These are phyloP conservation scores for Electrophaes corylata DNA, from an alignment of 2,888 invertebrate species.

Conservation along the genomic window DNA sequence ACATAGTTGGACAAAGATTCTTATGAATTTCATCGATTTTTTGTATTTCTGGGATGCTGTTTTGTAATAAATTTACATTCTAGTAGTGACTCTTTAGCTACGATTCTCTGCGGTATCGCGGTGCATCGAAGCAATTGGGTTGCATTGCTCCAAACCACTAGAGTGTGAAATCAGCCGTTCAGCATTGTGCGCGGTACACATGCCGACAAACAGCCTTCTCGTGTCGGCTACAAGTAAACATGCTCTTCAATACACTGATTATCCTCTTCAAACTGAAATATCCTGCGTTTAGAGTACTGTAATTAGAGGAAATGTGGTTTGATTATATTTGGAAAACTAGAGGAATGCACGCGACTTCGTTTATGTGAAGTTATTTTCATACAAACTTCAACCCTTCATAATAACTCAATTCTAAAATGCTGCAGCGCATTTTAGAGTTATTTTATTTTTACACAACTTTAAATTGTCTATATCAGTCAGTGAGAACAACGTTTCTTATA, in stretches of 20 bases:
- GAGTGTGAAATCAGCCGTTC: constrained; percentile 75
- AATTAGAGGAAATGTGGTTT: constrained; percentile 29
- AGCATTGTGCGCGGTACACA: constrained; percentile 46
- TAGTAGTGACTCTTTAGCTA: constrained; percentile 31
- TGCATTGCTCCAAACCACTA: constrained; percentile 62
- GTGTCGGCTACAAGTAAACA: constrained; percentile 43
- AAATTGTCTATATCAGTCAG: no score
- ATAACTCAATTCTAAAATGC: no score
- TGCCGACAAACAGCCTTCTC: constrained; percentile 64
- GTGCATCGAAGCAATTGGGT: constrained; percentile 59
- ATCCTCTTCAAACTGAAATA: constrained; percentile 52
- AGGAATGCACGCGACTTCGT: no score
- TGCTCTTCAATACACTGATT: constrained; percentile 53
- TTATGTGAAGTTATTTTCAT: no score
- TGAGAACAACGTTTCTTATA: no score
- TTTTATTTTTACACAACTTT: no score
- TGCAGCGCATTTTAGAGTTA: no score
- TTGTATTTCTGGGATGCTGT: background rate
- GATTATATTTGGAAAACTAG: constrained; percentile 1
- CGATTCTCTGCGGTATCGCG: constrained; percentile 71
- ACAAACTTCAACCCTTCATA: no score
- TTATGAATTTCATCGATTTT: no score
- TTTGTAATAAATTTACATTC: constrained; percentile 16
- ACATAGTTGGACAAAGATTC: no score
- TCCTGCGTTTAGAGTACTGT: constrained; percentile 32